Evolutionary conservation across 2,113 vertebrate genomes (phyloP).

Genomic region (Leptocoma aspasia): DNA sequence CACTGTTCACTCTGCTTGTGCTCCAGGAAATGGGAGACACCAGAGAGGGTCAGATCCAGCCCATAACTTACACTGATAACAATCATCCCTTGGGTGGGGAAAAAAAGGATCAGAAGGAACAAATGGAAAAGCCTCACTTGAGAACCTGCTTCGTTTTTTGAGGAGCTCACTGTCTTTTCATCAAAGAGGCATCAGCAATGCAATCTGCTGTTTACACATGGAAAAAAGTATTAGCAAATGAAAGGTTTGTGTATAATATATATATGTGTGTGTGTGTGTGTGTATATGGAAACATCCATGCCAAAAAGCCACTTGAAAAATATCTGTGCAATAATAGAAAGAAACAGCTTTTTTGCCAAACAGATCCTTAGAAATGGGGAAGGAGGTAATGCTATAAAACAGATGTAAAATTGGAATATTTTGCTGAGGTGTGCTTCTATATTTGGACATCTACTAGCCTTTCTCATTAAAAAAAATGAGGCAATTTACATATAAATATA

Average conservation of each 20-base stretch:
- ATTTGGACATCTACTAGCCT: background rate
- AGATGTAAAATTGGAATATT: background rate
- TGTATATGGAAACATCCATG: background rate
- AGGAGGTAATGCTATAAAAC: background rate
- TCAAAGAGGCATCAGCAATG: background rate
- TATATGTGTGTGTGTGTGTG: rapidly evolving
- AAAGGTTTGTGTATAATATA: background rate
- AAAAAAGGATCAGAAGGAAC: background rate
- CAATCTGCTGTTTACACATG: background rate
- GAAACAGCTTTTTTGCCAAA: background rate
- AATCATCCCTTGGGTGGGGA: background rate
- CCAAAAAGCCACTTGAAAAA: background rate
- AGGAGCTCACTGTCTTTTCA: background rate
- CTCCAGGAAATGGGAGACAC: background rate
- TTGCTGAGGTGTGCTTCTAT: background rate
- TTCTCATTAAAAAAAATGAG: background rate
- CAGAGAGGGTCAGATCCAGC: background rate
- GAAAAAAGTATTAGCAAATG: background rate
- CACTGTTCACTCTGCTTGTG: background rate
- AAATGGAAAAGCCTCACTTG: background rate
- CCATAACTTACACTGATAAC: background rate
- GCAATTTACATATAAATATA: background rate
- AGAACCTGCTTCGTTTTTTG: background rate
- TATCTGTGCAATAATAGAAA: background rate
- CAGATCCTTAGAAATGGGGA: background rate